Base-by-base conservation (phyloP, 53 echinoderm and acorn worm species). In the Crossaster papposus region DNA sequence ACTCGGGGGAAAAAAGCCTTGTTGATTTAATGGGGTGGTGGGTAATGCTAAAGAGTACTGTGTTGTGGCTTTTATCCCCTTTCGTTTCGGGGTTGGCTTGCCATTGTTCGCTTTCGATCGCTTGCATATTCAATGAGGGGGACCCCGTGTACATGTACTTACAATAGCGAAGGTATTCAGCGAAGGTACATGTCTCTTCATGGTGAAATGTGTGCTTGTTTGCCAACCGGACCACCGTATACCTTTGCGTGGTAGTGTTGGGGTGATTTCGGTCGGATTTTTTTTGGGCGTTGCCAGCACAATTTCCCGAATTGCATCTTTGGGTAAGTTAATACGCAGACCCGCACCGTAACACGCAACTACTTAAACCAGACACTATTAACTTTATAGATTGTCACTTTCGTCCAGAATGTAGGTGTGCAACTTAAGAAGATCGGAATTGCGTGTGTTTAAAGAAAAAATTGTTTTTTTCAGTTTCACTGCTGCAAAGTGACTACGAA, bases 71-170 rank as follows among this genome's bases (percentile, higher is more conserved):
- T 82, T 87, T 77, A 87, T 87, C 28, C 87, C 17, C 58, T 87
- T 80, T 54, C 30, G 58, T 30, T 87, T 44, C 36, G 33, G 33
- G 64, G 77, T 76, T 87, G 4, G 36, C 55, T 37, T 20, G 76
- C 58, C 87, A 87, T 87, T 87, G 87, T 87, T 87, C 87, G 77
- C 35, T 44, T 5, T 44, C 87, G 63, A 77, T 87, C 87, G 87
- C 76, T 87, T 87, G 74, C 87, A 87, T 87, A 87, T 87, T 87
- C 87, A 87, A 87, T 55, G 36, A 85, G 75, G 85, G 62, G 37
- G 75, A 17, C 20, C 62, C 54, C 75, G 50, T 83, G 74, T n/a
- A n/a, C n/a, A n/a, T 44, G 44, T 44, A 9, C 44, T 44, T 44
- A 44, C 31, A 24, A n/a, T 52, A 51, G 85, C 24, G 70, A 50